Base-by-base conservation (phyloP, 2,888 invertebrate species). In the Acanthosepion pharaonis region DNA sequence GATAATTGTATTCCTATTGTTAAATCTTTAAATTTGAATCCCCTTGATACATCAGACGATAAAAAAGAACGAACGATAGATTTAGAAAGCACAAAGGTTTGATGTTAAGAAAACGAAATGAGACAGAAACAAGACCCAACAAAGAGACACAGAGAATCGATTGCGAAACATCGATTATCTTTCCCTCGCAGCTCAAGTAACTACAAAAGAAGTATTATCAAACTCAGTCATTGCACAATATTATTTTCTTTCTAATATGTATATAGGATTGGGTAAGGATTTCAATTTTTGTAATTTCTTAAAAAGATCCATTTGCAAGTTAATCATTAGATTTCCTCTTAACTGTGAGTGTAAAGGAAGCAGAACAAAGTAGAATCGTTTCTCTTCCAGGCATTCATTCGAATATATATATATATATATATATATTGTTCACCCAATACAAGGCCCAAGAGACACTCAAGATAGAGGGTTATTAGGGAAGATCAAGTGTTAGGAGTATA, bases 91-190 rank as follows among this genome's bases (percentile, higher is more conserved):
- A n/a, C 78, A 78, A n/a, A 78, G 0, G n/a, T n/a, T 78, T 78
- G 78, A 11, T 78, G 78, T 78, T 78, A n/a, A n/a, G 78, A n/a
- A 78, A 78, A 33, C 11, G 78, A 33, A 33, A 78, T 78, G n/a
- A 78, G 78, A 33, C 15, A n/a, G n/a, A 78, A 78, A 78, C n/a
- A 78, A 78, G 78, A 78, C 1, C n/a, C 18, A 78, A 78, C n/a
- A 78, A 78, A 78, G n/a, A 78, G 78, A 78, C n/a, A 78, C n/a
- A 78, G 78, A 78, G n/a, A n/a, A 33, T 78, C 78, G 78, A 78
- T 33, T 33, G n/a, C n/a, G 78, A n/a, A 78, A 78, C n/a, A 11
- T 11, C n/a, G n/a, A n/a, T 78, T 78, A 78, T n/a, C n/a, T 78
- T 78, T 78, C 78, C 78, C 33, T 18, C 0, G 15, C 78, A 78